A percentile compares a stretch with the other conserved stretches of the same genome.
Conservation (phyloP, 23 tunicate species). For the Aplidium turbinatum region DNA sequence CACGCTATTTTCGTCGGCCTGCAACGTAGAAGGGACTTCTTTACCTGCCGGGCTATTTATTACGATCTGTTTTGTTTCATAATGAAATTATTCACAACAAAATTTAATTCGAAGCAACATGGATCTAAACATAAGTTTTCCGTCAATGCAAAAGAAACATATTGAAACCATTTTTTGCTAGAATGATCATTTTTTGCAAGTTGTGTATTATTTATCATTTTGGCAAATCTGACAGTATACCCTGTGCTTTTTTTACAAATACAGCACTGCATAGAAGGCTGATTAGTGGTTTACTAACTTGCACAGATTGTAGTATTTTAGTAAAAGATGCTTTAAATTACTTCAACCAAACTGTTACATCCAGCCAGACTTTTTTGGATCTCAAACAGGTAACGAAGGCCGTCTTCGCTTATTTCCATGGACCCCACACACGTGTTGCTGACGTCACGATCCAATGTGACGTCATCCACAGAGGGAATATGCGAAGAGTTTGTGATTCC, state of each 20-base stretch:
- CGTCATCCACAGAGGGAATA: constrained; percentile 12
- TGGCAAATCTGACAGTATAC: no score
- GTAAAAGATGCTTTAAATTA: background rate
- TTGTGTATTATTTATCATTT: no score
- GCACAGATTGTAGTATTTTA: background rate
- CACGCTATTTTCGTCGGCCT: background rate
- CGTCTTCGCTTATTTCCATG: background rate
- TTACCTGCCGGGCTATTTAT: background rate
- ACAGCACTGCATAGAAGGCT: no score
- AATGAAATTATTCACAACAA: no score
- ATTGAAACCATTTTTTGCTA: no score
- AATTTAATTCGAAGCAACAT: no score
- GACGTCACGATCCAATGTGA: constrained; percentile 9
- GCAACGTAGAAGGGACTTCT: background rate
- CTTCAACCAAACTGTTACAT: constrained; percentile 28
- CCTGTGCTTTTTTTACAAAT: no score
- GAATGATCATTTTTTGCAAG: no score
- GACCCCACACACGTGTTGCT: constrained; percentile 26
- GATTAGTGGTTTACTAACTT: no score
- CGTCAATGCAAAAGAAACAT: no score
- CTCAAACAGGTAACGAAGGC: constrained; percentile 24
- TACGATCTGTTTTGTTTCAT: no score
- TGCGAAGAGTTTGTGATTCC: constrained; percentile 14
- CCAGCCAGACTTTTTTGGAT: background rate
- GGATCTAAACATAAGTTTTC: no score